These are phyloP conservation scores for Stegana nigrithorax DNA, from an alignment of 2,888 invertebrate genomes.

Conservation along the genomic window DNA sequence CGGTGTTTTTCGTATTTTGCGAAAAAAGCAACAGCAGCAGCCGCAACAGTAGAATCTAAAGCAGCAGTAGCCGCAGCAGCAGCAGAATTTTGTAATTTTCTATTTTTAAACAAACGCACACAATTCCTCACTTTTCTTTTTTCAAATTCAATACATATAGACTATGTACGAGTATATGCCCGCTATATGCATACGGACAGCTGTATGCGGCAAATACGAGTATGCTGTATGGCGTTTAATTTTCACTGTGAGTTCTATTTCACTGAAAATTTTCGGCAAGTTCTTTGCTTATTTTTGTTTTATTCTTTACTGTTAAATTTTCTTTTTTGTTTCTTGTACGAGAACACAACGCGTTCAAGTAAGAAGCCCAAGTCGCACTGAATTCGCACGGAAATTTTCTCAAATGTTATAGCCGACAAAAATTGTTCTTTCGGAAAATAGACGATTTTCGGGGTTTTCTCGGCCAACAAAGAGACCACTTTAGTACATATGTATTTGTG, in stretches of 20 bases:
- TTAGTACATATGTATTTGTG: not conserved
- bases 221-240: conserved; percentile 25
- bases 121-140: conserved; percentile 54
- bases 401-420: conserved; percentile 30
- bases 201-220: conserved; percentile 26
- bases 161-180: conserved; percentile 30
- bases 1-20: conserved; percentile 44
- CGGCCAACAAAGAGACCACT: conserved; percentile 7
- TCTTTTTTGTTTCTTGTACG: conserved; percentile 49
- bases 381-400: conserved; percentile 61
- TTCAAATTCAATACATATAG: conserved; percentile 43
- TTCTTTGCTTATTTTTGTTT: not conserved
- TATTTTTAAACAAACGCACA: conserved; percentile 53
- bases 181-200: conserved; percentile 38
- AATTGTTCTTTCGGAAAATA: conserved; percentile 12
- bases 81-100: conserved; percentile 55
- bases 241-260: too few relatives aligned
- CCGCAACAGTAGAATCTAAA: too few relatives aligned
- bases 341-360: conserved; percentile 68
- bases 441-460: not conserved
- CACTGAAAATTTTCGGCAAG: not conserved
- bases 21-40: too few relatives aligned
- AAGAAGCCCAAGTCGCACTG: conserved; percentile 70
- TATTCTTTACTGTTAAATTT: conserved; percentile 41
- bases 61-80: too few relatives aligned